Base-by-base conservation (phyloP, 1,140 invertebrate genomes). In the Drosophila sucinea region DNA sequence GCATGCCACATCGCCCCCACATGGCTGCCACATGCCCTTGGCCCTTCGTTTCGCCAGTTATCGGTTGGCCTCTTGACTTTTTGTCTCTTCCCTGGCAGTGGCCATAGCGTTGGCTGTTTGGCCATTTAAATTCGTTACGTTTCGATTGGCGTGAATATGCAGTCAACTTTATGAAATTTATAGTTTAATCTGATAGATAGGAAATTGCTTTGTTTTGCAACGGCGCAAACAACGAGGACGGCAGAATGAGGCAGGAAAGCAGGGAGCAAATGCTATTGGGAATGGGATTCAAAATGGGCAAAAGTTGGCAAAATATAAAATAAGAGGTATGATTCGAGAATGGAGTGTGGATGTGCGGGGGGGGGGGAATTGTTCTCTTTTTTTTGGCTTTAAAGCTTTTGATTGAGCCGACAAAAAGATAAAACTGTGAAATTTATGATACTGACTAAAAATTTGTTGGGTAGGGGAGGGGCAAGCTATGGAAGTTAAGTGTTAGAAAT, bases 101-200 rank as follows among this genome's bases (percentile, higher is more conserved):
- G 56, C 56, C 56, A 23, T 25, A n/a, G 30, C 65, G 72, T 84
- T 81, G 76, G 73, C 82, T 83, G 82, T 78, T 83, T 80, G 84
- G 73, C 84, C 84, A 87, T 87, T 87, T 87, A 89, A 89, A 87
- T 87, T 87, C 84, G 84, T 87, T 87, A 89, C 84, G 84, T 87
- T 87, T 84, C 80, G 80, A 87, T 89, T 87, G 84, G 80, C 85
- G 84, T 84, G 83, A 87, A 78, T 89, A 87, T 89, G 84, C 84
- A 89, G 80, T 89, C 70, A 87, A 84, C 80, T 87, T 87, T 89
- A 87, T 87, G 86, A 87, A 87, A 87, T 87, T 87, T 89, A 87
- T 87, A 84, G 84, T 89, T 87, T 84, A 87, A 87, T 87, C 84
- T 87, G 84, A 87, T 80, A 87, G 84, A 87, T 87, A 87, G 83